Evolutionary conservation across 2,113 vertebrate genomes (phyloP), one percentile per base, ranked within the genome.

Genomic region (Dipodomys stephensi): DNA sequence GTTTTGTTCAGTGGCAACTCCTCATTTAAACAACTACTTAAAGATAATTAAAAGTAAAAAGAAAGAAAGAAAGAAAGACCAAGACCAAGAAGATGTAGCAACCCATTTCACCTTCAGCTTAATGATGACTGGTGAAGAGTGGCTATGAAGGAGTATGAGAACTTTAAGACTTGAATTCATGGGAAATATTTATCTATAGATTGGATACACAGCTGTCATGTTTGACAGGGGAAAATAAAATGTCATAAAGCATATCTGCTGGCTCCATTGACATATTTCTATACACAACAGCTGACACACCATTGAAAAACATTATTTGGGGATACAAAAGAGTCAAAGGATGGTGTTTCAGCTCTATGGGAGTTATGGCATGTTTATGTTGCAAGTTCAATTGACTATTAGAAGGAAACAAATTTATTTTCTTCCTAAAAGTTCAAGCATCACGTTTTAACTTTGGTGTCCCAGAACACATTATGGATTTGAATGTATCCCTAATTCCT

Each of bases 401-500:
- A 44, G 69, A 3, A 83, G 27, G 15, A 44, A 79, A 68, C 13
- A 53, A 22, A 25, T 4, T 60, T 74, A 35, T 39, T 65, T 25
- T 46, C n/a, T 57, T 35, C 25, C 6, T 22, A 23, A 81, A 77
- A 72, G 16, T 6, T n/a, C 19, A 28, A 83, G 23, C 2, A 32
- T 0, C 13, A 9, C 30, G 28, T 7, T 44, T 88, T 77, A 80
- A 39, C 6, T 44, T 6, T 46, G 4, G 5, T 32, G 18, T 15
- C 11, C 2, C 0, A 46, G n/a, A 7, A 4, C 13, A 68, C 32
- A 18, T 15, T 0, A 9, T 64, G 0, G 27, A 49, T n/a, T 32
- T 64, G 22, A 72, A 23, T 53, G 53, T 22, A 4, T 4, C 22
- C 23, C 4, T 49, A 15, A 0, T 22, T 28, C 28, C 7, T 30